Base-by-base conservation (phyloP, 2,888 invertebrate species). In the Dynastes maya region DNA sequence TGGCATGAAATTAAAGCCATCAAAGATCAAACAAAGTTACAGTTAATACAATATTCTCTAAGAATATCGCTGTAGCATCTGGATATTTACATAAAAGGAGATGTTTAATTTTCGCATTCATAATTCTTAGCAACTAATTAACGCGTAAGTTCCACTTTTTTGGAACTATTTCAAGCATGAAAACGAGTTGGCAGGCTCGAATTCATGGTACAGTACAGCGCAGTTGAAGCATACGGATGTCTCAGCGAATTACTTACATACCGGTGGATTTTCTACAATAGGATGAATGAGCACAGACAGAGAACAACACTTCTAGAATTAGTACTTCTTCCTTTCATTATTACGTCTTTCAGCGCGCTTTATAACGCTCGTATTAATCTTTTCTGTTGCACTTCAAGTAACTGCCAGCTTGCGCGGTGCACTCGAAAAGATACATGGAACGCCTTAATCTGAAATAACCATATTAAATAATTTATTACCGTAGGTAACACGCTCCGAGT, bases 381-480 rank as follows among this genome's bases (percentile, higher is more conserved):
- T 78, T 82, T 82, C 81, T 80, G 70, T 58, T 68, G 45, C 68
- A 76, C 37, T 68, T 58, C 68, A 61, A 61, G 45, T 49, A 76
- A 67, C 76, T 70, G 70, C 70, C 70, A 63, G 67, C 55, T 79
- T 81, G 72, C 77, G 64, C 78, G 53, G 71, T 78, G 76, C 78
- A 63, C 77, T 75, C 67, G 61, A 65, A 80, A 78, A 79, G 81
- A 76, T 78, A 82, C 82, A 82, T 82, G 81, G 82, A 83, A 84
- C 81, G 82, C 82, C 83, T 82, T 84, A 85, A 84, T 85, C 84
- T 84, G 81, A 82, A 84, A 83, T 83, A 84, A 84, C 84, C 83
- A 83, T 83, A 80, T 81, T 84, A 84, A 84, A 84, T 84, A 84
- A 84, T 84, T 84, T 85, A 85, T 84, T 83, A 84, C 82, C 80